Evolutionary conservation across 2,797 vertebrate species (phyloP).

Genomic region (Lepidocolaptes lacrymiger): DNA sequence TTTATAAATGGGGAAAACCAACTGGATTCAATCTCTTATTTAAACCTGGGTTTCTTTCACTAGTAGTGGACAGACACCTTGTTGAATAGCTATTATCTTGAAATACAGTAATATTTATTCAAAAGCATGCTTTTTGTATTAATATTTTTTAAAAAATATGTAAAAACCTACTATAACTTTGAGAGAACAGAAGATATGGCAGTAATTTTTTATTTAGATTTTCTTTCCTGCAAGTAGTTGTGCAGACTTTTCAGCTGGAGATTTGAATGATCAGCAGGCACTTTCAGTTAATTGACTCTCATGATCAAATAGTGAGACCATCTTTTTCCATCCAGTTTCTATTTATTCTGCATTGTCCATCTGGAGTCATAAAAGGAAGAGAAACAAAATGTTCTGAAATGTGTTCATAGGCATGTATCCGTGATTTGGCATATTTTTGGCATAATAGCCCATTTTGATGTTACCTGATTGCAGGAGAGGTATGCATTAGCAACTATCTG

Average conservation of each 20-base stretch:
- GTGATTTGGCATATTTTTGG: not conserved
- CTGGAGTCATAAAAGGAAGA: not conserved
- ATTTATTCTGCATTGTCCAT: conserved; percentile 4
- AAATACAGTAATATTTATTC: not conserved
- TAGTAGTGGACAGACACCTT: not conserved
- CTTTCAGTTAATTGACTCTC: not conserved
- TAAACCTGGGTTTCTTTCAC: not conserved
- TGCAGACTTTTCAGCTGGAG: not conserved
- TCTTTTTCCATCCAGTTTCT: conserved; percentile 17
- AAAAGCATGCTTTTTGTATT: not conserved
- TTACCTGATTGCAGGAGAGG: not conserved
- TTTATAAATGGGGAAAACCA: not conserved
- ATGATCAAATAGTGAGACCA: not conserved
- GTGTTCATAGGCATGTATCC: not conserved
- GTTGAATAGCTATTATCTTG: not conserved
- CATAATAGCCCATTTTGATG: not conserved
- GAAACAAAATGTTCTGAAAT: conserved; percentile 9
- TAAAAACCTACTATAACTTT: not conserved
- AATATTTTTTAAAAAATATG: not conserved
- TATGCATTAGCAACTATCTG: not conserved
- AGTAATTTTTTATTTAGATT: not conserved
- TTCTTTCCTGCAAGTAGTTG: not conserved
- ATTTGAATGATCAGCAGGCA: not conserved
- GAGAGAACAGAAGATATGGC: not conserved
- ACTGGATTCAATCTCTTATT: conserved; percentile 14